phyloP scores from a whole-genome alignment of 2,113 vertebrate genomes.

The Oxyruncus cristatus region DNA sequence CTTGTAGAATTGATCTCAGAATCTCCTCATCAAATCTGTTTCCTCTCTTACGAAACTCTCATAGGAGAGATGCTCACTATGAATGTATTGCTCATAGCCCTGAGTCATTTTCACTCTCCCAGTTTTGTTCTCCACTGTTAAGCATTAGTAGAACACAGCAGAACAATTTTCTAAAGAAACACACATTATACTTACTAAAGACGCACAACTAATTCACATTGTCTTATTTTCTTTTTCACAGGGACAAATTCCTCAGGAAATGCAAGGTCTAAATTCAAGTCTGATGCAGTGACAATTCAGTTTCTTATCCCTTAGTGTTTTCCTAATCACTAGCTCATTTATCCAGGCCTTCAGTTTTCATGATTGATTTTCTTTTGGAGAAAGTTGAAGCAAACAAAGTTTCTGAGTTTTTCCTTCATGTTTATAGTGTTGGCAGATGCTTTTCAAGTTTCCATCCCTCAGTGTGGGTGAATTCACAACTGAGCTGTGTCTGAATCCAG shows the following conservation, averaged over 20 bases:
- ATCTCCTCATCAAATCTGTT: not conserved
- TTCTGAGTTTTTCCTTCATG: not conserved
- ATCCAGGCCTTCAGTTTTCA: not conserved
- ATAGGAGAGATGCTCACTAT: not conserved
- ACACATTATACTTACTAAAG: not conserved
- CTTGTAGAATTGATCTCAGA: not conserved
- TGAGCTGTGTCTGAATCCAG: not conserved
- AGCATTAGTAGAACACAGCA: not conserved
- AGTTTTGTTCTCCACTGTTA: not conserved
- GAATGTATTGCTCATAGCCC: not conserved
- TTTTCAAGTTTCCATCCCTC: not conserved
- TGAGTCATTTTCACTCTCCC: not conserved
- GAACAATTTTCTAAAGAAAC: not conserved
- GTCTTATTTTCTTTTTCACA: not conserved
- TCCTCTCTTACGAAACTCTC: not conserved
- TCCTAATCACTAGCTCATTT: not conserved
- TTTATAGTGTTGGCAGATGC: not conserved
- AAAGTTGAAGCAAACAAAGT: not conserved
- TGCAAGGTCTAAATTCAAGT: not conserved
- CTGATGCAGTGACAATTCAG: not conserved
- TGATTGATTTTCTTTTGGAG: not conserved
- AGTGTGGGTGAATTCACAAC: not conserved
- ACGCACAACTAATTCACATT: not conserved
- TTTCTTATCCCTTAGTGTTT: not conserved
- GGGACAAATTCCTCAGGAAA: not conserved